Base-by-base conservation (phyloP, 2,797 vertebrate genomes). In the Kryptopterus vitreolus region DNA sequence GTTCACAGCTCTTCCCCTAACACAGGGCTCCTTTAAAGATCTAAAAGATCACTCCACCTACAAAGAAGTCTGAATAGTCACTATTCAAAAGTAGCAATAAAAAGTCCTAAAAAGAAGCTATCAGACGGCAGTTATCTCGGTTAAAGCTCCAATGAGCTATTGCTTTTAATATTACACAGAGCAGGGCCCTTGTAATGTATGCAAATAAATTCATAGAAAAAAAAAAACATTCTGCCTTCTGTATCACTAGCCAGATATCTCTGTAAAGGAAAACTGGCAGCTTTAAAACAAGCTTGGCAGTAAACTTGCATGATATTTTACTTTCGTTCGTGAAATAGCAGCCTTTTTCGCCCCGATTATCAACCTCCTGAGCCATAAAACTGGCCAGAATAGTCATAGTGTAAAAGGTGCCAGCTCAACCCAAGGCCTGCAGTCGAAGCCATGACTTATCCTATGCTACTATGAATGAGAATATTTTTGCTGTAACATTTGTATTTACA, bases 281-380 rank as follows among this genome's bases (percentile, higher is more conserved):
- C 80, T 86, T 81, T 82, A 84, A 78, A 85, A 83, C 53, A 79
- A 24, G 59, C 59, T 81, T 82, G 46, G 87, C 76, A 83, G 75
- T 72, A 86, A 78, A 70, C 83, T 75, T 82, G 66, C 76, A 46
- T 71, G 63, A 81, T 77, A 75, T 81, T 68, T 65, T 43, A 76
- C 35, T 77, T 73, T 7, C 61, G 12, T 76, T 86, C 68, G 52
- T 61, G 69, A 84, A 85, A 76, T 55, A 50, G 68, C 80, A 83
- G 82, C 59, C 75, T 72, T 75, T 70, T 29, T 83, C n/a, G 62
- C 53, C 79, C 57, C 38, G 61, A 78, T 83, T 81, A 81, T 55
- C 83, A 78, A 63, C 80, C 57, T 24, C 79, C 46, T 80, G n/a
- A 91, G 92, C 92, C 92, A 92, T 91, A 92, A 91, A 92, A 92